A percentile compares a stretch with the other conserved stretches of the same genome.
Conservation (phyloP, 2,797 vertebrate genomes). For the Betta splendens region DNA sequence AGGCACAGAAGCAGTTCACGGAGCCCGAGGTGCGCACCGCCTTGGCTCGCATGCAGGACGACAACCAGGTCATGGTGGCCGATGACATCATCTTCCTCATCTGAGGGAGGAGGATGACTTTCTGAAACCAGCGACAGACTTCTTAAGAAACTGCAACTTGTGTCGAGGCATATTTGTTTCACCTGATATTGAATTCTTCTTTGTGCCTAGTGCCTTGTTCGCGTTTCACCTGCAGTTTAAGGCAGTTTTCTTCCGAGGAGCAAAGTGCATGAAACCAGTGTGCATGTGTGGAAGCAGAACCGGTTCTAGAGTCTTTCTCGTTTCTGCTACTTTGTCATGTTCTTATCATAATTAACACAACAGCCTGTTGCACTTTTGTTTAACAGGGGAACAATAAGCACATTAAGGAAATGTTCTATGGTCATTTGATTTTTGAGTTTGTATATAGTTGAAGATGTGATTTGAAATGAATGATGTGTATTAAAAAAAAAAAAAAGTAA, state of each 20-base stretch:
- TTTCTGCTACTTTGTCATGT: background rate
- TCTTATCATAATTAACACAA: background rate
- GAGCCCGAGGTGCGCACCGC: constrained; percentile 83
- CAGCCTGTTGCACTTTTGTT: background rate
- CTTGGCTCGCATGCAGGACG: constrained; percentile 90
- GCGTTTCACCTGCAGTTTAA: background rate
- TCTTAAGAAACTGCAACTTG: background rate
- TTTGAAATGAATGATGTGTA: constrained; percentile 20
- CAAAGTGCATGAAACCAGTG: too few species aligned
- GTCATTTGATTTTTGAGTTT: constrained; percentile 23
- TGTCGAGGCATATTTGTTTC: background rate
- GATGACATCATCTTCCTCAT: constrained; percentile 97
- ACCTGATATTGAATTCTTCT: background rate
- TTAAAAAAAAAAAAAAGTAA: constrained; percentile 37
- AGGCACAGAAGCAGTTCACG: constrained; percentile 79
- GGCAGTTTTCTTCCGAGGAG: too few species aligned
- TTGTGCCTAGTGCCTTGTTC: background rate
- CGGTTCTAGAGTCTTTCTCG: background rate
- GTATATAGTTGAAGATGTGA: constrained; percentile 50
- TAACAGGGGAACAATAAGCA: background rate
- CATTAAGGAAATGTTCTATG: background rate
- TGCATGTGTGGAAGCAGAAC: background rate
- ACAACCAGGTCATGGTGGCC: constrained; percentile 97
- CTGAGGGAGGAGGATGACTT: constrained; percentile 63
- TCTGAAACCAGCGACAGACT: constrained; percentile 11